Base-by-base conservation (phyloP, 2,888 invertebrate species). In the Dryomyza anilis region DNA sequence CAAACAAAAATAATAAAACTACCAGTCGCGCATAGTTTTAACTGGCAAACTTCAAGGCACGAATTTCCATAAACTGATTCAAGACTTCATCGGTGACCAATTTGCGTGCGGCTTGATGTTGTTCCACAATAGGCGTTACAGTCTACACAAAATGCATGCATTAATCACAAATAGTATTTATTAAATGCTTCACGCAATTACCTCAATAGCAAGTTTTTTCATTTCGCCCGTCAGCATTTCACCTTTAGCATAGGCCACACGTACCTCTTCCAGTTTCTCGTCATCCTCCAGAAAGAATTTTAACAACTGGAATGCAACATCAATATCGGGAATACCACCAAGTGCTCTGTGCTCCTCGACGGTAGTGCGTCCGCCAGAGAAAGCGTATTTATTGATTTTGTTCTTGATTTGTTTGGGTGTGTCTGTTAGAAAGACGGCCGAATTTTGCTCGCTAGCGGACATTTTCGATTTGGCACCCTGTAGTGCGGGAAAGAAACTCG, bases 401-500 rank as follows among this genome's bases (percentile, higher is more conserved):
- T 91, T 96, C 82, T 97, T 98, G 67, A 99, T 92, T 83, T 97
- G 95, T 74, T 97, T 96, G 0, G 95, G 87, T 0, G 96, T 95
- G 76, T 99, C 99, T 3, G 91, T 96, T n/a, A 99, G 85, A 83
- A 92, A 98, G 72, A 99, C 93, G 0, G 98, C 95, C 0, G 97
- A 93, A 79, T 94, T 97, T 4, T 89, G 86, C 75, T 98, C 97
- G 74, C 96, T 96, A 14, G 98, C 94, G 10, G 97, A 97, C 99
- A 99, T 99, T 85, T 99, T 99, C 23, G 95, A 94, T 79, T 95
- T 93, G 0, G 98, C 95, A 1, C 99, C 99, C 84, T 98, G 98
- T 55, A 99, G 83, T 0, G 97, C 94, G 0, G 96, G 97, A 70
- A 96, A 91, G 87, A 98, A 97, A 66, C 89, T 86, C 16, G 95